These are phyloP conservation scores for Dermatophagoides farinae DNA, from an alignment of 1,140 invertebrate genomes.

Conservation along the genomic window DNA sequence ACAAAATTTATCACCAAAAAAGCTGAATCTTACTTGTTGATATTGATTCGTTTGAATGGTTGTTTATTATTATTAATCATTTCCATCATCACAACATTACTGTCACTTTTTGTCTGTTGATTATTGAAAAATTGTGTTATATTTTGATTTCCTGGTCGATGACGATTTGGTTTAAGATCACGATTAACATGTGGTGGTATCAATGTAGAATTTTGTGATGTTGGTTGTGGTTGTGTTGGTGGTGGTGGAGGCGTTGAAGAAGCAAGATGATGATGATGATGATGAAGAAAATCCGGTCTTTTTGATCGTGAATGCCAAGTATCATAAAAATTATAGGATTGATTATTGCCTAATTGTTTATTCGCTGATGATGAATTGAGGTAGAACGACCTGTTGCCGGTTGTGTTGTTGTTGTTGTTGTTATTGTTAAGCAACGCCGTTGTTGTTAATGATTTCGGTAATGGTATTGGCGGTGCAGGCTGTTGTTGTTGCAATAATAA, in stretches of 20 bases:
- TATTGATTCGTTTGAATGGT: too few species aligned
- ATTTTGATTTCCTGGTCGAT: slow-evolving; percentile 16
- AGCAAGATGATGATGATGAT: too few species aligned
- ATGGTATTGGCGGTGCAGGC: too few species aligned
- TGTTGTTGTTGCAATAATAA: too few species aligned
- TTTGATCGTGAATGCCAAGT: slow-evolving; percentile 23
- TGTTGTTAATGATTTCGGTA: too few species aligned
- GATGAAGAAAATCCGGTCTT: slow-evolving; percentile 19
- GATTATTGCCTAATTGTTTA: too few species aligned
- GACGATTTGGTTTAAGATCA: slow-evolving; percentile 46
- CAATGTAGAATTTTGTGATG: background rate
- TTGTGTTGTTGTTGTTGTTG: too few species aligned
- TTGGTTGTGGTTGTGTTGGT: background rate
- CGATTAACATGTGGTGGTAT: slow-evolving; percentile 48
- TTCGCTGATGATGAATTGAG: too few species aligned
- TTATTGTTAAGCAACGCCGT: too few species aligned
- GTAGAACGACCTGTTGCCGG: too few species aligned
- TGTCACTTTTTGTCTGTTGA: slow-evolving; percentile 20
- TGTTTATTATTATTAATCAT: background rate
- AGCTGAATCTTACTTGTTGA: too few species aligned
- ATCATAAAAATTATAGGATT: background rate
- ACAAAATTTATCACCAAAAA: background rate
- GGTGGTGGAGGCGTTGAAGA: background rate
- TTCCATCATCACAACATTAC: slow-evolving; percentile 33
- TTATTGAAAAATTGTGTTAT: slow-evolving; percentile 19